phyloP scores from a whole-genome alignment of 2,113 vertebrate species.

The Mesoclemmys tuberculata region DNA sequence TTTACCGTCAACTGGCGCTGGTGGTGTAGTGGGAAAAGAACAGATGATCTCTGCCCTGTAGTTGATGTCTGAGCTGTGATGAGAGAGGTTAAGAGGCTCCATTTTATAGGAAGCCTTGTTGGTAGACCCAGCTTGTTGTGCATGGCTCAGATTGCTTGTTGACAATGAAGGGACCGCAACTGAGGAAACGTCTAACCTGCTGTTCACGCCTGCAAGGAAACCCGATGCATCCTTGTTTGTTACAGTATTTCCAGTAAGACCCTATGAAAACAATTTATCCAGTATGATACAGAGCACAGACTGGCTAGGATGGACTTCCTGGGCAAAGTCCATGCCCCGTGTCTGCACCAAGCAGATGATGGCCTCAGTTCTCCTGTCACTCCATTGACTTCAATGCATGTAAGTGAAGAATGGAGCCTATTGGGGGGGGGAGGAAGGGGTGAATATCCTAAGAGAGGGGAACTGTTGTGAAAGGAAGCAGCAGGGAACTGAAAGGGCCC shows the following conservation, averaged over 20 bases:
- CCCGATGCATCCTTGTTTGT: background rate
- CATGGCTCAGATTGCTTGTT: background rate
- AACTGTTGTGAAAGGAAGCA: background rate
- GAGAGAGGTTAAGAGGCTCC: constrained; percentile 38
- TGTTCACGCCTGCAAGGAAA: background rate
- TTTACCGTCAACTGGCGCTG: constrained; percentile 63
- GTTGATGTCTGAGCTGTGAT: background rate
- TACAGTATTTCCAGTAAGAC: background rate
- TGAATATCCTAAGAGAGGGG: background rate
- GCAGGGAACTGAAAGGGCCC: background rate
- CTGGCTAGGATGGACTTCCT: background rate
- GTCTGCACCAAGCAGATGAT: background rate
- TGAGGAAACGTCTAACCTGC: background rate
- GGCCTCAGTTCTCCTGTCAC: background rate
- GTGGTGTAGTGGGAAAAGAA: background rate
- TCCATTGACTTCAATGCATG: background rate
- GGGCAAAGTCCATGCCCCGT: background rate
- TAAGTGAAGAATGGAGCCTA: background rate
- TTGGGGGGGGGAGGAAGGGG: background rate
- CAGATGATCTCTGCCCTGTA: background rate
- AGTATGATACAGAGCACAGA: background rate
- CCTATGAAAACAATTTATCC: background rate
- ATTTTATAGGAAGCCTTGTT: background rate
- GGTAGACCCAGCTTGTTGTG: background rate
- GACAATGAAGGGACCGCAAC: background rate